Conservation (phyloP, 2,888 invertebrate genomes). For the Yponomeuta plumbellus region DNA sequence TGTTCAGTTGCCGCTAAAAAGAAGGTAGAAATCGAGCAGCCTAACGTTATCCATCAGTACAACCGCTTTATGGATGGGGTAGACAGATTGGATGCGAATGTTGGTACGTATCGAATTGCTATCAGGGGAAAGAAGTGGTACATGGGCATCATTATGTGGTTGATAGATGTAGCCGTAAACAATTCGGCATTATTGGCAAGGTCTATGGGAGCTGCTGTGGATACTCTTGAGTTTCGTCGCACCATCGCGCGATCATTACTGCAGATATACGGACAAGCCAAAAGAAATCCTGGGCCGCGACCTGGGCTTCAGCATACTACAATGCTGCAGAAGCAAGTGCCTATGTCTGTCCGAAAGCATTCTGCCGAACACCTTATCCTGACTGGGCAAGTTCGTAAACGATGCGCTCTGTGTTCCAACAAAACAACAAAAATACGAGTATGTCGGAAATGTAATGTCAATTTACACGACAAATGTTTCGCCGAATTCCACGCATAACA, state of each 20-base stretch:
- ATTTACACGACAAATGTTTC: too few relatives aligned
- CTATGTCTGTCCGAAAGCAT: slow-evolving; percentile 18
- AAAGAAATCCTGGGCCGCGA: slow-evolving; percentile 13
- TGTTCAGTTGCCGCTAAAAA: slow-evolving; percentile 20
- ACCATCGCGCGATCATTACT: slow-evolving; percentile 1
- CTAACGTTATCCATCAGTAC: slow-evolving; percentile 19
- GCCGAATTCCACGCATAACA: too few relatives aligned
- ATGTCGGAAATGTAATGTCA: background rate
- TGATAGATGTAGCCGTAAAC: slow-evolving; percentile 24
- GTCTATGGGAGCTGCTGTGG: slow-evolving; percentile 10
- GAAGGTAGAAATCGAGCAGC: slow-evolving; percentile 14
- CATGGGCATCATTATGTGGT: slow-evolving; percentile 22
- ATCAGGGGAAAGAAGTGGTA: slow-evolving; percentile 27
- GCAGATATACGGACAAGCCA: background rate
- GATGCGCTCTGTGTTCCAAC: background rate
- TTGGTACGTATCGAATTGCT: slow-evolving; percentile 21
- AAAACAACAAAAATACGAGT: background rate
- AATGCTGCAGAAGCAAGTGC: background rate
- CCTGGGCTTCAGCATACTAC: background rate
- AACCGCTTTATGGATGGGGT: slow-evolving; percentile 18
- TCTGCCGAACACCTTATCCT: slow-evolving; percentile 19
- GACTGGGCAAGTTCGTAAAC: too few relatives aligned
- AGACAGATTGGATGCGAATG: slow-evolving; percentile 21
- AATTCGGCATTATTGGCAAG: slow-evolving; percentile 23
- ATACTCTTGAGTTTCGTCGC: slow-evolving; percentile 22